Conservation (phyloP, 2,888 invertebrate genomes). For the Perithous albicinctus region DNA sequence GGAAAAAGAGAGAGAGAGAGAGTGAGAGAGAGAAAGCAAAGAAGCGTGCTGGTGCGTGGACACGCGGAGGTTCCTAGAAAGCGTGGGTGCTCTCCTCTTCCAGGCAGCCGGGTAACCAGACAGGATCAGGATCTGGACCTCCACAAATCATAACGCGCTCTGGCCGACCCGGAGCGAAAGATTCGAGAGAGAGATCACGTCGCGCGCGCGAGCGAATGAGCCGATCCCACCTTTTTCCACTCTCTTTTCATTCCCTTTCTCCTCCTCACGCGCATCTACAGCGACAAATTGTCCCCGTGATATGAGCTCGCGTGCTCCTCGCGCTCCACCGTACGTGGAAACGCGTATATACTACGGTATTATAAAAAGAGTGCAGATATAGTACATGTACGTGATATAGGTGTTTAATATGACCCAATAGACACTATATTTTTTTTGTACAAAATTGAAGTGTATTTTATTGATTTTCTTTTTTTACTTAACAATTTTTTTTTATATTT, state of each 20-base stretch:
- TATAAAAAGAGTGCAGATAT: constrained; percentile 3
- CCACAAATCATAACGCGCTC: constrained; percentile 81
- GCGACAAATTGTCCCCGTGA: constrained; percentile 49
- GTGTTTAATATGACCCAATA: too few relatives aligned
- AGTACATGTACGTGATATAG: too few relatives aligned
- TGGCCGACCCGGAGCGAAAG: constrained; percentile 67
- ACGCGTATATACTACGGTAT: constrained; percentile 12
- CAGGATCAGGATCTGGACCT: constrained; percentile 80
- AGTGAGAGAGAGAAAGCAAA: constrained; percentile 46
- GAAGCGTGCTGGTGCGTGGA: constrained; percentile 36
- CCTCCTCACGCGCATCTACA: constrained; percentile 32
- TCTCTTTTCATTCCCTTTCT: constrained; percentile 37
- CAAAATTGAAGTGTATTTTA: too few relatives aligned
- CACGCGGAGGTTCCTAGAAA: constrained; percentile 78
- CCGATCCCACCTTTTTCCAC: constrained; percentile 49
- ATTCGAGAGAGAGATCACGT: constrained; percentile 76
- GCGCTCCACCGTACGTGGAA: constrained; percentile 23
- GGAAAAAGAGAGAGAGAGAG: constrained; percentile 16
- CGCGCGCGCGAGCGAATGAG: constrained; percentile 39
- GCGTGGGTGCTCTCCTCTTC: constrained; percentile 80
- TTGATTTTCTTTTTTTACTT: too few relatives aligned
- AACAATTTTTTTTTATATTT: too few relatives aligned
- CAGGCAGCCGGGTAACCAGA: constrained; percentile 69
- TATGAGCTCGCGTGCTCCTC: constrained; percentile 49
- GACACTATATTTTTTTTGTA: too few relatives aligned